phyloP scores from a whole-genome alignment of 2,797 vertebrate genomes.

The Lithobates pipiens region DNA sequence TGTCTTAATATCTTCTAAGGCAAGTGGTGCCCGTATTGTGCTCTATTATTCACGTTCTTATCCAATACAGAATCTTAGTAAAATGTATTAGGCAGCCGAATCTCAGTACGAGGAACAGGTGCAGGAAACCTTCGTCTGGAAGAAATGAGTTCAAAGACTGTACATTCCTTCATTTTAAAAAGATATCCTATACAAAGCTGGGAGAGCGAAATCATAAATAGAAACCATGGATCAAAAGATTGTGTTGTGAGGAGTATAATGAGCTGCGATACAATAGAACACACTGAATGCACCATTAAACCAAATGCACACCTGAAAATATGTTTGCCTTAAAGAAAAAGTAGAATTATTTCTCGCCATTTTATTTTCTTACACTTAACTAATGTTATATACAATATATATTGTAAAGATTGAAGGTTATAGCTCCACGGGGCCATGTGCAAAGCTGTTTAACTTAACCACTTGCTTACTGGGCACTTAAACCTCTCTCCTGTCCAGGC shows the following conservation, averaged over 20 bases:
- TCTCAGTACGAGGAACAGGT: constrained; percentile 22
- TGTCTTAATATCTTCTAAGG: constrained; percentile 1
- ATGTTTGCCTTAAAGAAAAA: neutral
- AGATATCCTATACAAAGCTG: constrained; percentile 12
- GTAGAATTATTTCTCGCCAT: neutral
- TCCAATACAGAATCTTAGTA: constrained; percentile 14
- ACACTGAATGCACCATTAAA: neutral
- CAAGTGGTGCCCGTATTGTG: neutral
- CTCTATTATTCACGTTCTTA: neutral
- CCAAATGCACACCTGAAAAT: neutral
- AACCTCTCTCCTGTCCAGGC: no score
- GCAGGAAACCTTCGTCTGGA: constrained; percentile 31
- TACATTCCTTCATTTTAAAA: constrained; percentile 13
- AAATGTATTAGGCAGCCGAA: neutral
- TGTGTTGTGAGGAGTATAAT: constrained; percentile 6
- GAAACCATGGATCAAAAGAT: constrained; percentile 33
- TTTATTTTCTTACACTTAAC: no score
- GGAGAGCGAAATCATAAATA: neutral
- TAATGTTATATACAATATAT: no score
- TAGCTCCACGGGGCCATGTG: no score
- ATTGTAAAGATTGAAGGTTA: no score
- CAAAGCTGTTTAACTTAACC: no score
- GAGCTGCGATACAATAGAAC: neutral
- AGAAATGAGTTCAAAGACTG: constrained; percentile 28
- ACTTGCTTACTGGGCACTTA: no score